A percentile compares a stretch with the other conserved stretches of the same genome.
Evolutionary conservation across 2,113 vertebrate genomes (phyloP).

Genomic region (Ciconia maguari): DNA sequence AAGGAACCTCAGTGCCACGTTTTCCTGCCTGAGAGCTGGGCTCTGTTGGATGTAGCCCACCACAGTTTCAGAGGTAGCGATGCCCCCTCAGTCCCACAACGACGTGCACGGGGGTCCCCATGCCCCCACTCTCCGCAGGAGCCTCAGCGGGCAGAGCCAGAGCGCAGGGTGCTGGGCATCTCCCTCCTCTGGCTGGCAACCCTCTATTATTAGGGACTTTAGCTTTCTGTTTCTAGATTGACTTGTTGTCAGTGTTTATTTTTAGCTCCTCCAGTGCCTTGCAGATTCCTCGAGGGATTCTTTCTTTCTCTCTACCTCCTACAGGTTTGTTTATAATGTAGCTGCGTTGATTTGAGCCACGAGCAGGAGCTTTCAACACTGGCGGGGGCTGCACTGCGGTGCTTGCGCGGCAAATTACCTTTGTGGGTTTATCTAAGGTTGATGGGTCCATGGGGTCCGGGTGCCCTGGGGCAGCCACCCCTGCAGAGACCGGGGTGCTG

Average conservation of each 20-base stretch:
- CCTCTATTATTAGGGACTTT: background rate
- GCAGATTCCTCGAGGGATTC: slow-evolving; percentile 35
- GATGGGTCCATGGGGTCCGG: background rate
- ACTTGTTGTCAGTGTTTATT: slow-evolving; percentile 27
- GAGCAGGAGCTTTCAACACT: rapidly evolving
- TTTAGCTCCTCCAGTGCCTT: slow-evolving; percentile 18
- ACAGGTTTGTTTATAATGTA: slow-evolving; percentile 8
- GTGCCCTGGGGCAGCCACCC: background rate
- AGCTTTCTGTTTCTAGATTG: slow-evolving; percentile 4
- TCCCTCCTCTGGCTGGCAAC: background rate
- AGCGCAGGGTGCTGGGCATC: rapidly evolving
- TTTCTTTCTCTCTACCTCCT: slow-evolving; percentile 36
- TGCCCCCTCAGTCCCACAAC: background rate
- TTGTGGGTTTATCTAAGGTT: background rate
- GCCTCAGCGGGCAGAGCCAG: background rate
- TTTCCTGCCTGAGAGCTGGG: background rate
- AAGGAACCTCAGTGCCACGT: rapidly evolving
- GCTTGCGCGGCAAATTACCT: background rate
- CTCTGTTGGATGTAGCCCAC: background rate
- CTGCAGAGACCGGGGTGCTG: background rate
- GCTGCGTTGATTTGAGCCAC: background rate
- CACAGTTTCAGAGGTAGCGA: rapidly evolving
- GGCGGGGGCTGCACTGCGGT: rapidly evolving
- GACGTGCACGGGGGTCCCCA: rapidly evolving
- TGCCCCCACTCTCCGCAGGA: background rate